Percentiles rank a stretch among this genome's conserved stretches.
phyloP scores from a whole-genome alignment of 1,140 invertebrate genomes.

The Bicyclus anynana region DNA sequence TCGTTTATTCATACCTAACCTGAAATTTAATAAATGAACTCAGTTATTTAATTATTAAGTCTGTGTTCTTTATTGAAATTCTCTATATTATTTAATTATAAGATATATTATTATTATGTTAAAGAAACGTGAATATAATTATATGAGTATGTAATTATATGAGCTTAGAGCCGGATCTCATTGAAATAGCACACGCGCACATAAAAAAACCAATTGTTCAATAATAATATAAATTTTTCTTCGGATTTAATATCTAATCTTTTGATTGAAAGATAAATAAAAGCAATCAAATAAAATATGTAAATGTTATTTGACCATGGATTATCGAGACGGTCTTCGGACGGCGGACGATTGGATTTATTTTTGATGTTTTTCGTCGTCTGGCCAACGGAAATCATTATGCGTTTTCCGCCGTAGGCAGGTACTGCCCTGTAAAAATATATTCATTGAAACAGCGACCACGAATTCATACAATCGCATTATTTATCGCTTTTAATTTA shows the following conservation, averaged over 20 bases:
- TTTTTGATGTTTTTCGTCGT: constrained; percentile 66
- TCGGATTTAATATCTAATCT: neutral
- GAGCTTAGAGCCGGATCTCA: constrained; percentile 18
- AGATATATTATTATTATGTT: neutral
- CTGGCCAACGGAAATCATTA: constrained; percentile 68
- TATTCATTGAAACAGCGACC: constrained; percentile 70
- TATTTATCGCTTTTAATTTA: constrained; percentile 27
- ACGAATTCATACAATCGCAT: constrained; percentile 35
- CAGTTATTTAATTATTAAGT: too few relatives aligned
- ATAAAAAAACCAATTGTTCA: neutral
- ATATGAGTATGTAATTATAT: too few relatives aligned
- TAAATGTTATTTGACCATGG: constrained; percentile 13
- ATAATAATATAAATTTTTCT: neutral
- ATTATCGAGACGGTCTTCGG: constrained; percentile 22
- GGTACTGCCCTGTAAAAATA: constrained; percentile 66
- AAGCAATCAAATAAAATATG: constrained; percentile 1
- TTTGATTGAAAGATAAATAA: neutral
- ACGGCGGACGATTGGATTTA: constrained; percentile 43
- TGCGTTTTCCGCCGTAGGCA: constrained; percentile 62
- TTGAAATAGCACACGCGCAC: constrained; percentile 19
- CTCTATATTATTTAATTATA: neutral
- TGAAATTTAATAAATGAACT: too few relatives aligned
- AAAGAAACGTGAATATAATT: constrained; percentile 19
- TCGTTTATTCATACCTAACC: too few relatives aligned
- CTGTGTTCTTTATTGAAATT: neutral